A percentile compares a stretch with the other conserved stretches of the same genome.
phyloP scores from a whole-genome alignment of 2,113 vertebrate species.

The Psilopsiagon aurifrons region DNA sequence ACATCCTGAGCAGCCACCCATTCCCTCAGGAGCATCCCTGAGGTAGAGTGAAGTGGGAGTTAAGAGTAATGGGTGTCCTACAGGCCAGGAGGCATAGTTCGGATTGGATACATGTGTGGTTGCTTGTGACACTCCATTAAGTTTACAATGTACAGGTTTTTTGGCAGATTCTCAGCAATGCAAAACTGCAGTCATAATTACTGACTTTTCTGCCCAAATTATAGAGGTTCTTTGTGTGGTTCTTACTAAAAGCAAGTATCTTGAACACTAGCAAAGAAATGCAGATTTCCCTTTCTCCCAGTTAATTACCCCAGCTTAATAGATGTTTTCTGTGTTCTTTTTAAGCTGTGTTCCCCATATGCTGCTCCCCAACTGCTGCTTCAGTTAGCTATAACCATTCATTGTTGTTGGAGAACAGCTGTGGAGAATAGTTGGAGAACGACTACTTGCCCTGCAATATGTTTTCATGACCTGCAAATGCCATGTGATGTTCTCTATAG shows the following conservation, averaged over 20 bases:
- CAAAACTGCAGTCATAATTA: not conserved
- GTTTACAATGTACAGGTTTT: not conserved
- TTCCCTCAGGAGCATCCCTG: not conserved
- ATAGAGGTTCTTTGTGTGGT: not conserved
- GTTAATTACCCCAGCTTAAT: not conserved
- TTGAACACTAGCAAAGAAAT: not conserved
- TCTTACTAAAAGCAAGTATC: not conserved
- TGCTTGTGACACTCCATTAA: fast-evolving
- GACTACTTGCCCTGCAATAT: not conserved
- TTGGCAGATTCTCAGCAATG: not conserved
- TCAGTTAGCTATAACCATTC: not conserved
- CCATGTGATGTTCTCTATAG: not conserved
- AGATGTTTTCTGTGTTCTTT: not conserved
- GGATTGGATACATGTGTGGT: fast-evolving
- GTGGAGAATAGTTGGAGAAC: not conserved
- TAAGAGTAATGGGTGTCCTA: not conserved
- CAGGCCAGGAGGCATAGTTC: fast-evolving
- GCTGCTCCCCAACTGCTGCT: not conserved
- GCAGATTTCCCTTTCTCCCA: not conserved
- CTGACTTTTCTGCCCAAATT: not conserved
- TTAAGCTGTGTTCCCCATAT: not conserved
- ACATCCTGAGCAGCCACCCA: not conserved
- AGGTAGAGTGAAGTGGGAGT: not conserved
- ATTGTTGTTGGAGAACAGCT: not conserved
- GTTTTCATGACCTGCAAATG: not conserved